Conservation (phyloP, 2,888 invertebrate species). For the Zootermopsis nevadensis region DNA sequence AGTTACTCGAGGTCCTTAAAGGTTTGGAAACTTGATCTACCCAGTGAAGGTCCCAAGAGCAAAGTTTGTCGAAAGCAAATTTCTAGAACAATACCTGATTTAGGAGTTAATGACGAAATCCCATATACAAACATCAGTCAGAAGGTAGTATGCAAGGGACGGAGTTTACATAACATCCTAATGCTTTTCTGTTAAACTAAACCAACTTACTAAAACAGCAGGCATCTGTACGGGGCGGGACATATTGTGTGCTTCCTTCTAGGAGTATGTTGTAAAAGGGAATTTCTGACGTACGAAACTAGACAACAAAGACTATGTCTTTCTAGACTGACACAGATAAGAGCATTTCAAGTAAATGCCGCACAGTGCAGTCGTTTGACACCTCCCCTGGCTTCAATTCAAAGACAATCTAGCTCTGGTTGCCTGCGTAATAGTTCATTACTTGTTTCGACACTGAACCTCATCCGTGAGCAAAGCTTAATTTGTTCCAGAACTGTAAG, state of each 20-base stretch:
- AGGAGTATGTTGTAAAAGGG: not conserved
- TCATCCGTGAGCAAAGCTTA: no score
- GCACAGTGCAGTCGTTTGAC: not conserved
- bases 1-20: not conserved
- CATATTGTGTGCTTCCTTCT: not conserved
- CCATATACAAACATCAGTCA: not conserved
- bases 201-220: not conserved
- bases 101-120: conserved; percentile 10
- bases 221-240: not conserved
- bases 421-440: not conserved
- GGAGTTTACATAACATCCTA: not conserved
- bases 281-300: not conserved
- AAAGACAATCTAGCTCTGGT: not conserved
- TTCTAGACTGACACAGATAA: not conserved
- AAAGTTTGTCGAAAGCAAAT: conserved; percentile 6
- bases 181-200: not conserved
- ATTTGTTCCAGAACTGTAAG: no score
- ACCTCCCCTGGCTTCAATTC: not conserved
- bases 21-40: not conserved
- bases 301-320: not conserved
- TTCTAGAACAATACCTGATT: conserved; percentile 13
- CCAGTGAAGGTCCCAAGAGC: not conserved
- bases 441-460: no score
- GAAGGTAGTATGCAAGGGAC: not conserved
- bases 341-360: no score